Evolutionary conservation across 2,797 vertebrate species (phyloP).

Genomic region (Lerista edwardsae): DNA sequence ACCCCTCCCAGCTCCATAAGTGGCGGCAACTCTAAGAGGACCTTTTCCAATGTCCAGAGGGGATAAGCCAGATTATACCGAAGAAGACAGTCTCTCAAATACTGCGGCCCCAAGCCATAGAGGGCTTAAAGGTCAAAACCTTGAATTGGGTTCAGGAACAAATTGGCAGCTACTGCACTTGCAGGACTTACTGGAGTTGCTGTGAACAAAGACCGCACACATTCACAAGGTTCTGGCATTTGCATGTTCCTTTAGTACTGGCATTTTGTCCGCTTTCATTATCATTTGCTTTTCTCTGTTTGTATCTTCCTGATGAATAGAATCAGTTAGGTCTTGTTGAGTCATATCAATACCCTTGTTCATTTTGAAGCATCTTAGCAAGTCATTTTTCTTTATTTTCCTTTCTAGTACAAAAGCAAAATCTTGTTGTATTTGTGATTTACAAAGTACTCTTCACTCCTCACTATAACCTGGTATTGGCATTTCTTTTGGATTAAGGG

Average conservation of each 20-base stretch:
- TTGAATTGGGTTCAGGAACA: too few species aligned
- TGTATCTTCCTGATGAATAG: neutral
- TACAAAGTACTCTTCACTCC: slow-evolving; percentile 9
- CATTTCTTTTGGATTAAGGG: slow-evolving; percentile 19
- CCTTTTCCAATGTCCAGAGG: too few species aligned
- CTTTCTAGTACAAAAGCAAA: neutral
- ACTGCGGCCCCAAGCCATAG: too few species aligned
- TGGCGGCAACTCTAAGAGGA: too few species aligned
- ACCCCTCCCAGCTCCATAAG: too few species aligned
- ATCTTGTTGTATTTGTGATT: neutral
- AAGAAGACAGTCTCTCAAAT: too few species aligned
- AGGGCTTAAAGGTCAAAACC: too few species aligned
- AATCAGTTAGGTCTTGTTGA: neutral
- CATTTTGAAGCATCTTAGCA: neutral
- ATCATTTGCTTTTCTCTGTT: neutral
- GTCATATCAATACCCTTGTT: neutral
- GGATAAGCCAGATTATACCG: too few species aligned
- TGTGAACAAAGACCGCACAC: neutral
- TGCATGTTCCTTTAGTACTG: neutral
- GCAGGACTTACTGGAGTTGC: neutral
- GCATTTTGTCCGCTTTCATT: neutral
- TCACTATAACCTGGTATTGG: neutral
- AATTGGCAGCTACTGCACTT: too few species aligned
- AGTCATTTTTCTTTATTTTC: neutral
- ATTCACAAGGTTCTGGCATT: neutral